Percentiles rank a stretch among this genome's conserved stretches.
Evolutionary conservation across 2,113 vertebrate genomes (phyloP).

Genomic region (Telmatochromis sp.): DNA sequence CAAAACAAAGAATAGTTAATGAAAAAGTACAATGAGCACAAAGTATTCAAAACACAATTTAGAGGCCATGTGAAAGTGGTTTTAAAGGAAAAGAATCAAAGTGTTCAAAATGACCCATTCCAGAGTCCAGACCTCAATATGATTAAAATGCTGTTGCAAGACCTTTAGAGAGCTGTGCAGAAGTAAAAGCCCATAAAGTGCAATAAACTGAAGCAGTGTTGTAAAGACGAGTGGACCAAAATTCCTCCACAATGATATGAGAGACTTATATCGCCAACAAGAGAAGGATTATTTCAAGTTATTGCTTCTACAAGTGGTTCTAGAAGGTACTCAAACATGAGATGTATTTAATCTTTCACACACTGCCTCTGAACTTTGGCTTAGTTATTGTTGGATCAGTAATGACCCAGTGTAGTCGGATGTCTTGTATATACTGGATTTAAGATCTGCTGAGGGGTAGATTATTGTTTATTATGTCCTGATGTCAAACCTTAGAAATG

Average conservation of each 20-base stretch:
- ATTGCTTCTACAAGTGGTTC: neutral
- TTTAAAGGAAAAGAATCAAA: neutral
- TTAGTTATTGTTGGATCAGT: accelerated
- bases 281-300: no score
- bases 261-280: accelerated
- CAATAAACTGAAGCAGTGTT: neutral
- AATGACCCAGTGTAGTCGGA: accelerated
- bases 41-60: neutral
- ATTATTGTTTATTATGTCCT: neutral
- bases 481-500: neutral
- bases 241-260: no score
- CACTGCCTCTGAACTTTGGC: neutral
- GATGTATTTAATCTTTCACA: neutral
- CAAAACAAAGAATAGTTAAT: neutral
- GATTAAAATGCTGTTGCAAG: neutral
- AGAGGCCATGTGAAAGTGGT: accelerated
- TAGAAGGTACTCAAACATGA: neutral
- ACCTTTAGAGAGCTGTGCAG: neutral
- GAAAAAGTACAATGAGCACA: neutral
- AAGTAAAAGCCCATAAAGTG: neutral
- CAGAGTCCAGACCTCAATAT: neutral
- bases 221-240: neutral
- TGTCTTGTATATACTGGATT: accelerated
- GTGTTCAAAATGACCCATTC: neutral
- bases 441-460: neutral